Evolutionary conservation across 2,113 vertebrate species (phyloP), one percentile per base, ranked within the genome.

Genomic region (Odocoileus hemionus): DNA sequence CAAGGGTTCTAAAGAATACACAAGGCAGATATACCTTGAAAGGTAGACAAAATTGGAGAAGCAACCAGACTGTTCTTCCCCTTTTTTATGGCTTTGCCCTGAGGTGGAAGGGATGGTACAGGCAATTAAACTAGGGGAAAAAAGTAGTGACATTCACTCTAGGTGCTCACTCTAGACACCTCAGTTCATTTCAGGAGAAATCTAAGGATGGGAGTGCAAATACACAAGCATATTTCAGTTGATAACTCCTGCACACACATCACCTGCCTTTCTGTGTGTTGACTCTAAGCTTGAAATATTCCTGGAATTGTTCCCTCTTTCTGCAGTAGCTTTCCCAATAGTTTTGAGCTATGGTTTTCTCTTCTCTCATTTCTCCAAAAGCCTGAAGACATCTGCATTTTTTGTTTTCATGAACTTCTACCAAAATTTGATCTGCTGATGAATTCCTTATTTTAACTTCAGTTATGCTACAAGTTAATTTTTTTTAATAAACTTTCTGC

Each of bases 401-500:
- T 57, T 93, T 36, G 60, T 55, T 93, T 95, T 64, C 45, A 91
- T 47, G 8, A 97, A 54, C 54, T 97, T n/a, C 87, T 87, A 87
- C 80, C 76, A 84, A 67, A 61, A 5, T 30, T 43, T 90, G 85
- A 5, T 70, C 13, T 84, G 17, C 33, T 64, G 5, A 67, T 76
- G 19, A 11, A 4, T 87, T 88, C 70, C 67, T 89, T 45, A 58
- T 13, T 45, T 97, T 90, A 78, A 54, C 2, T 70, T 8, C 60
- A 76, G 39, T 52, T 23, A 10, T 86, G 17, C 36, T 57, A 60
- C 33, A 57, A 21, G 0, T 60, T 76, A 79, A 67, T 16, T 67
- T 91, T 87, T 83, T 54, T 2, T 50, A 82, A 80, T 67, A 55
- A 5, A 50, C 58, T 52, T 91, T 89, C 12, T 96, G 10, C 23